These are phyloP conservation scores for Holacanthella duospinosa DNA, from an alignment of 2,888 invertebrate genomes.

Conservation along the genomic window DNA sequence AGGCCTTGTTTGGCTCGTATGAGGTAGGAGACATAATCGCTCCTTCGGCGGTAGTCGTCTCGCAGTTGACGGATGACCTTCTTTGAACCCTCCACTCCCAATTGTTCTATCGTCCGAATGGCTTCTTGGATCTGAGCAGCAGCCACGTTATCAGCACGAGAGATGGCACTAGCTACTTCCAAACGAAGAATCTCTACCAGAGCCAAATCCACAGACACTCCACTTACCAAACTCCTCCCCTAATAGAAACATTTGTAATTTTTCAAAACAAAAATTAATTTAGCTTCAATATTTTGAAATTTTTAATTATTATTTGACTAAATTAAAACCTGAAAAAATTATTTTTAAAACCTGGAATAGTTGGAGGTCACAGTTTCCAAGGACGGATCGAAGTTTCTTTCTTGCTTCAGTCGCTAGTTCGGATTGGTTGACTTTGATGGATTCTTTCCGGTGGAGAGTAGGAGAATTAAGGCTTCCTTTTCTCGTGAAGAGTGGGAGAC, in stretches of 20 bases:
- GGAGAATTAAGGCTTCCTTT: not conserved
- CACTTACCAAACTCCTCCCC: not conserved
- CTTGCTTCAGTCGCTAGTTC: conserved; percentile 54
- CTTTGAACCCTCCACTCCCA: conserved; percentile 57
- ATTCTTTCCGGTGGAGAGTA: conserved; percentile 24
- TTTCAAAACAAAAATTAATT: no score
- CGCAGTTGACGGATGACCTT: conserved; percentile 62
- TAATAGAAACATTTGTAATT: not conserved
- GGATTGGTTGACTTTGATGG: conserved; percentile 32
- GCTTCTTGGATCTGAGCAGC: conserved; percentile 74
- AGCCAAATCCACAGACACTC: conserved; percentile 12
- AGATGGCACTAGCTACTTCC: conserved; percentile 71
- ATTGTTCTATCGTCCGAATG: conserved; percentile 60
- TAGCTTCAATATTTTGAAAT: no score
- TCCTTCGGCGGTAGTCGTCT: conserved; percentile 63
- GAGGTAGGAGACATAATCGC: conserved; percentile 72
- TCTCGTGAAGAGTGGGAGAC: not conserved
- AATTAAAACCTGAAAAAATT: not conserved
- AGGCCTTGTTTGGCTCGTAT: conserved; percentile 68
- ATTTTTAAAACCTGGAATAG: conserved; percentile 22
- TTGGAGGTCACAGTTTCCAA: conserved; percentile 66
- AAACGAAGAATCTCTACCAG: conserved; percentile 58
- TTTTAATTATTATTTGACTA: not conserved
- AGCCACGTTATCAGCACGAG: conserved; percentile 62
- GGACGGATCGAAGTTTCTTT: conserved; percentile 76